A percentile compares a stretch with the other conserved stretches of the same genome.
Conservation (phyloP, 2,888 invertebrate genomes). For the Euspilapteryx auroguttella region DNA sequence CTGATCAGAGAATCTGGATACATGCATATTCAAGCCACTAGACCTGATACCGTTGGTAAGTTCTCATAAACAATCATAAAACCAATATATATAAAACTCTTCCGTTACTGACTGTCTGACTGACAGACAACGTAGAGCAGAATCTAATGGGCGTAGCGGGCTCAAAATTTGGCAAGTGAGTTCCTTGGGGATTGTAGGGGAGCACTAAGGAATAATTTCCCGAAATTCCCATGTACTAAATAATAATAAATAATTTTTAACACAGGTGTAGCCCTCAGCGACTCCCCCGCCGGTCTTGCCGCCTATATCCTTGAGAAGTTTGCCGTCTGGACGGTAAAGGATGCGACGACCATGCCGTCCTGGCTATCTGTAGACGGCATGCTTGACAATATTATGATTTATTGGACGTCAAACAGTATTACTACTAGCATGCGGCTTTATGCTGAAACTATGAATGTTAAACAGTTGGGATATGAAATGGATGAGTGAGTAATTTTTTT, state of each 20-base stretch:
- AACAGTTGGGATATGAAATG: conserved; percentile 16
- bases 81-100: too few relatives aligned
- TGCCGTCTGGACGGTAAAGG: conserved; percentile 67
- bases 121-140: too few relatives aligned
- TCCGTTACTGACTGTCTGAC: too few relatives aligned
- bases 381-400: conserved; percentile 81
- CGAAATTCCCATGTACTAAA: too few relatives aligned
- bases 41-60: conserved; percentile 82
- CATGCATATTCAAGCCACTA: conserved; percentile 81
- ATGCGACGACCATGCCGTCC: conserved; percentile 66
- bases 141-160: too few relatives aligned
- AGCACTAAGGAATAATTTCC: too few relatives aligned
- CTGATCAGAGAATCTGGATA: conserved; percentile 31
- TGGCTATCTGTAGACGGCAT: conserved; percentile 70
- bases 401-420: conserved; percentile 75
- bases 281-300: conserved; percentile 79
- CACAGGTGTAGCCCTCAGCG: conserved; percentile 67
- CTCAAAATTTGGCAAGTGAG: too few relatives aligned
- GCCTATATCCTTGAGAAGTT: conserved; percentile 86
- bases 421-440: conserved; percentile 77
- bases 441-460: conserved; percentile 58
- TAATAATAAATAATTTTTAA: too few relatives aligned
- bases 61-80: too few relatives aligned
- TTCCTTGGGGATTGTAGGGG: too few relatives aligned
- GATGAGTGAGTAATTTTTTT: conserved; percentile 57